Evolutionary conservation across 2,113 vertebrate species (phyloP).

Genomic region (Neodontobutis hainanensis): DNA sequence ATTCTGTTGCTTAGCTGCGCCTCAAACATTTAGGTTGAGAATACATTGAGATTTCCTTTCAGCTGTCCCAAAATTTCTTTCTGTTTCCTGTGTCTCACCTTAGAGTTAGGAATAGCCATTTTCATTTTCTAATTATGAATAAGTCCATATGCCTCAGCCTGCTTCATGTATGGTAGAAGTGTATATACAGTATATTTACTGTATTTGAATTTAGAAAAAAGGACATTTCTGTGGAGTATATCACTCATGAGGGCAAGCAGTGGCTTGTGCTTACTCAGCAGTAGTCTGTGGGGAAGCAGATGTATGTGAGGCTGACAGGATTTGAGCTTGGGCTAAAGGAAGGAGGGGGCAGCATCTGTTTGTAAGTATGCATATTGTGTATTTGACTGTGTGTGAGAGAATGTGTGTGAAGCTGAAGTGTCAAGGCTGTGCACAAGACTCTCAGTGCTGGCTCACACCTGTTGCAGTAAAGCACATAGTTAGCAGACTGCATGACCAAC

Average conservation of each 20-base stretch:
- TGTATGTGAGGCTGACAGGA: conserved; percentile 57
- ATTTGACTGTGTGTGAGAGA: conserved; percentile 9
- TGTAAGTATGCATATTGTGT: conserved; percentile 13
- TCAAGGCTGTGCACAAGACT: conserved; percentile 40
- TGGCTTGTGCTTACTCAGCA: conserved; percentile 67
- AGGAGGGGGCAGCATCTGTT: conserved; percentile 16
- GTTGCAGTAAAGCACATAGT: conserved; percentile 67
- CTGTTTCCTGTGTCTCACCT: conserved; percentile 29
- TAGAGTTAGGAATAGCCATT: conserved; percentile 32
- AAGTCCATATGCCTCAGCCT: conserved; percentile 15
- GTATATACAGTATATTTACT: no score
- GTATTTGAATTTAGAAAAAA: not conserved
- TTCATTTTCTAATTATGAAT: conserved; percentile 43
- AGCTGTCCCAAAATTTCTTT: conserved; percentile 15
- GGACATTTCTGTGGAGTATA: conserved; percentile 49
- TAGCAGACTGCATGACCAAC: conserved; percentile 59
- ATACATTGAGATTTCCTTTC: conserved; percentile 30
- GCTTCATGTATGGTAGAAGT: conserved; percentile 10
- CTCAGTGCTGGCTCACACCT: conserved; percentile 68
- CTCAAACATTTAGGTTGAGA: conserved; percentile 11
- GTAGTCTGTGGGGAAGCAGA: conserved; percentile 61
- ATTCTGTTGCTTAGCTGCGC: not conserved
- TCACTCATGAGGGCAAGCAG: conserved; percentile 54
- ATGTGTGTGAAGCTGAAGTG: conserved; percentile 12
- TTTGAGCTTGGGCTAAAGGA: conserved; percentile 25